Percentiles rank a stretch among this genome's conserved stretches.
Evolutionary conservation across 2,888 invertebrate species (phyloP).

Genomic region (Bombylius major): DNA sequence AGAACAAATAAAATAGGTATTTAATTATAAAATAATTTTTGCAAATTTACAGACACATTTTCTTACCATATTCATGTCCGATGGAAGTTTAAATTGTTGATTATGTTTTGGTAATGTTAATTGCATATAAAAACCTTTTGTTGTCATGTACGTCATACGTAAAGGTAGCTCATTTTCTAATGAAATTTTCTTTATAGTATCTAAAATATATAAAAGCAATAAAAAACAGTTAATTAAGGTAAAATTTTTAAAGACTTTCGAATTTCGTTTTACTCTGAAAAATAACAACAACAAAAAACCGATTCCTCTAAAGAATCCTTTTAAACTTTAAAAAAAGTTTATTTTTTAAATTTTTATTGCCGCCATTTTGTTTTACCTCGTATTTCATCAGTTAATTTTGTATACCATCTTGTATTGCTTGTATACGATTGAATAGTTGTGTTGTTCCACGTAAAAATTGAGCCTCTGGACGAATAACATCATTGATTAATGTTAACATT

Average conservation of each 20-base stretch:
- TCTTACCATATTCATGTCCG: conserved; percentile 27
- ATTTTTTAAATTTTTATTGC: too few relatives aligned
- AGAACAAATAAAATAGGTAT: too few relatives aligned
- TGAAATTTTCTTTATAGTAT: conserved; percentile 50
- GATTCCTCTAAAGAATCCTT: too few relatives aligned
- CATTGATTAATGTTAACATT: conserved; percentile 27
- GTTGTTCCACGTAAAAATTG: conserved; percentile 43
- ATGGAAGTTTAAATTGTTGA: conserved; percentile 48
- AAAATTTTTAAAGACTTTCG: too few relatives aligned
- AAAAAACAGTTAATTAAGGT: too few relatives aligned
- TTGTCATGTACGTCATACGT: conserved; percentile 51
- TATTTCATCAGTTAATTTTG: conserved; percentile 74
- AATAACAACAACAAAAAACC: too few relatives aligned
- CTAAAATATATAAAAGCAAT: conserved; percentile 29
- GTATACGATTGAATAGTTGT: conserved; percentile 45
- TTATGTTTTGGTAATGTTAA: conserved; percentile 41
- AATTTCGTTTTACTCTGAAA: too few relatives aligned
- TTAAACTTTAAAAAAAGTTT: too few relatives aligned
- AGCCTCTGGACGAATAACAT: conserved; percentile 43
- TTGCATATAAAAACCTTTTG: conserved; percentile 69
- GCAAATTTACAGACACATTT: too few relatives aligned
- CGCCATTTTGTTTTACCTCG: conserved; percentile 36
- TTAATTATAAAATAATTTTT: neutral
- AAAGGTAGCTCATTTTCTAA: conserved; percentile 52
- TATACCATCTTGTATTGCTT: conserved; percentile 65